phyloP scores from a whole-genome alignment of 2,113 vertebrate genomes.

The Octodon degus region DNA sequence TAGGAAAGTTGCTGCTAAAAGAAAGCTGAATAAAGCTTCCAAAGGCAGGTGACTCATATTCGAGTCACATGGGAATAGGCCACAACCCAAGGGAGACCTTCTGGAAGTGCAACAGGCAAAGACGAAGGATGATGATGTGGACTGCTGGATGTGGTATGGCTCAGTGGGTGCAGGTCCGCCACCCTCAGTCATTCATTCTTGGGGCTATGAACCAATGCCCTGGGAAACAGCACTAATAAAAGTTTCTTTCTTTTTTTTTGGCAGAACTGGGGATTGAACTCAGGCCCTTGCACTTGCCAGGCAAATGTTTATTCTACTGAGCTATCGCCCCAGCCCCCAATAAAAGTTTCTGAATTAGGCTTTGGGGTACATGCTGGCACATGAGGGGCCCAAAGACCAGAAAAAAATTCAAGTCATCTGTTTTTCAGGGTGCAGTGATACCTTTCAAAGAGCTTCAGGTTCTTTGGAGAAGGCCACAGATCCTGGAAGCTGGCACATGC shows the following conservation, averaged over 20 bases:
- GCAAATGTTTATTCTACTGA: too few species aligned
- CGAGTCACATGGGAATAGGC: neutral
- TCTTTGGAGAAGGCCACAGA: slow-evolving; percentile 93
- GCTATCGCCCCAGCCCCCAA: too few species aligned
- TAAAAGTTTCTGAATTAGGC: neutral
- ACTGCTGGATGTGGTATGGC: neutral
- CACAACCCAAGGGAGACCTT: neutral
- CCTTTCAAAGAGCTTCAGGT: slow-evolving; percentile 96
- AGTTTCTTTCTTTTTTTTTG: neutral
- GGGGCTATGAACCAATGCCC: neutral
- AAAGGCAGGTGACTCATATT: neutral
- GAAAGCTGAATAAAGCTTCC: neutral
- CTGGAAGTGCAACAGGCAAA: neutral
- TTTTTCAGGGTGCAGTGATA: slow-evolving; percentile 70
- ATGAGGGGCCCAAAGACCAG: neutral
- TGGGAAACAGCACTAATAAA: neutral
- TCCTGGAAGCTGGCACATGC: slow-evolving; percentile 95
- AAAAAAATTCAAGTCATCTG: neutral
- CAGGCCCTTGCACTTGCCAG: too few species aligned
- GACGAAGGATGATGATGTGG: accelerated
- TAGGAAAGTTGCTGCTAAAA: neutral
- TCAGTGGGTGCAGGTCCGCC: neutral
- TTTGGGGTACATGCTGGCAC: neutral
- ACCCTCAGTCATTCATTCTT: neutral
- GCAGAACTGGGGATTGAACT: too few species aligned